Conservation (phyloP, 2,113 vertebrate species). For the Murina feae region DNA sequence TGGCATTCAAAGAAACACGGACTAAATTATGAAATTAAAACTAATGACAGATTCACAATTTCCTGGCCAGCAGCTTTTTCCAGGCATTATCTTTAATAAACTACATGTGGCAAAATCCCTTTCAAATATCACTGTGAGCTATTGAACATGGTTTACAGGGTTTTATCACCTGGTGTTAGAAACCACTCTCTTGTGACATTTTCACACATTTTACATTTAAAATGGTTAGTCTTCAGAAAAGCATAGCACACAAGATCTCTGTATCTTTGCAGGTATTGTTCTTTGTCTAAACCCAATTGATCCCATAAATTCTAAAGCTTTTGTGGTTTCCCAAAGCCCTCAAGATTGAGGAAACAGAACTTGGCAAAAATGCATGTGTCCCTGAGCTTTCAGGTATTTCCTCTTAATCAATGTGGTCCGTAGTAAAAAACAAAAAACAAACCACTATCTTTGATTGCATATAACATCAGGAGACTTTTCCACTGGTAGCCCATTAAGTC, state of each 20-base stretch:
- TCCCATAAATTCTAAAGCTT: neutral
- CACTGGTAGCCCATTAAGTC: conserved; percentile 65
- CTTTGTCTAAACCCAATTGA: conserved; percentile 23
- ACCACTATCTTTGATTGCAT: conserved; percentile 68
- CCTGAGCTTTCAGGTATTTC: conserved; percentile 73
- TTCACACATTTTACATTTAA: conserved; percentile 10
- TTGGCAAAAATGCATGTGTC: conserved; percentile 61
- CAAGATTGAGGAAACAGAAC: conserved; percentile 54
- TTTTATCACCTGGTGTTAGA: neutral
- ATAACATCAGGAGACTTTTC: conserved; percentile 66
- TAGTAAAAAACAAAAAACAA: conserved; percentile 38
- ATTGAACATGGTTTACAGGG: neutral
- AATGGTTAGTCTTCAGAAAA: conserved; percentile 2
- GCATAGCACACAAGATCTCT: neutral
- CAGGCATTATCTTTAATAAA: conserved; percentile 21
- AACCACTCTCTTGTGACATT: neutral
- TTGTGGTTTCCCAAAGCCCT: conserved; percentile 66
- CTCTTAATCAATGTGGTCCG: conserved; percentile 75
- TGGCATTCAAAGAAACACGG: conserved; percentile 35
- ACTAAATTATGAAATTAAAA: conserved; percentile 18
- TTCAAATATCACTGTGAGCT: neutral
- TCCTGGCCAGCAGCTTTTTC: neutral
- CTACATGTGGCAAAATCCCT: neutral
- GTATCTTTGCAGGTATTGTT: conserved; percentile 28
- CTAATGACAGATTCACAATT: conserved; percentile 20